phyloP scores from a whole-genome alignment of 2,797 vertebrate species.

The Picus viridis region DNA sequence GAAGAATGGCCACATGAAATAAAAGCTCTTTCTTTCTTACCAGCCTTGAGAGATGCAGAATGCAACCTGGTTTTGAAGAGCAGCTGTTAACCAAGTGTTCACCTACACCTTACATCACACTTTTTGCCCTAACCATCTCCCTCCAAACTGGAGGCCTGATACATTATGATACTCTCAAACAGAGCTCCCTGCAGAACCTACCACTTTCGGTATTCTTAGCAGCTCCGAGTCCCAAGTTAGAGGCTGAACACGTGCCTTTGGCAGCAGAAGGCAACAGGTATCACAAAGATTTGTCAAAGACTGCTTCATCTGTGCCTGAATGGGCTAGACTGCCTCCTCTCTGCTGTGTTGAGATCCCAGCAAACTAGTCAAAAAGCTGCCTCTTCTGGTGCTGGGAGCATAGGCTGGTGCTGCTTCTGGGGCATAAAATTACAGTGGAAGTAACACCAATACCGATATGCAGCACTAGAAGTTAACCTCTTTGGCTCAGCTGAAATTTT shows the following conservation, averaged over 20 bases:
- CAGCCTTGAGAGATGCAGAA: neutral
- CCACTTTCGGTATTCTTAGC: neutral
- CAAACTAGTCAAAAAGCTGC: neutral
- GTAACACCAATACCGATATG: neutral
- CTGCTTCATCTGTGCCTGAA: neutral
- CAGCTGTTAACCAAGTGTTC: neutral
- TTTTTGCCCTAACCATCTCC: neutral
- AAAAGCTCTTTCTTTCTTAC: too few species aligned
- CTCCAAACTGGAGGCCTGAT: constrained; percentile 23
- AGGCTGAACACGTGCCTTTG: neutral
- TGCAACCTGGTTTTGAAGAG: neutral
- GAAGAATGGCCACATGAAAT: neutral
- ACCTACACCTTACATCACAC: neutral
- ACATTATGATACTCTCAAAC: neutral
- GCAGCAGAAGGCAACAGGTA: neutral
- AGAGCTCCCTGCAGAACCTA: neutral
- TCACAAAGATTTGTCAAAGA: neutral
- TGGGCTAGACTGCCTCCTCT: too few species aligned
- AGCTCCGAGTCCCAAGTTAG: neutral
- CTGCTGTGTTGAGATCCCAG: too few species aligned
- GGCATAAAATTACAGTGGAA: neutral
- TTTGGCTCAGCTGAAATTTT: constrained; percentile 12
- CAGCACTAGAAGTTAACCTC: constrained; percentile 6
- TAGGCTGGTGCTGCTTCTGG: constrained; percentile 21
- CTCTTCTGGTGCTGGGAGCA: neutral